phyloP scores from a whole-genome alignment of 2,797 vertebrate species.

The Ptychadena robeensis region DNA sequence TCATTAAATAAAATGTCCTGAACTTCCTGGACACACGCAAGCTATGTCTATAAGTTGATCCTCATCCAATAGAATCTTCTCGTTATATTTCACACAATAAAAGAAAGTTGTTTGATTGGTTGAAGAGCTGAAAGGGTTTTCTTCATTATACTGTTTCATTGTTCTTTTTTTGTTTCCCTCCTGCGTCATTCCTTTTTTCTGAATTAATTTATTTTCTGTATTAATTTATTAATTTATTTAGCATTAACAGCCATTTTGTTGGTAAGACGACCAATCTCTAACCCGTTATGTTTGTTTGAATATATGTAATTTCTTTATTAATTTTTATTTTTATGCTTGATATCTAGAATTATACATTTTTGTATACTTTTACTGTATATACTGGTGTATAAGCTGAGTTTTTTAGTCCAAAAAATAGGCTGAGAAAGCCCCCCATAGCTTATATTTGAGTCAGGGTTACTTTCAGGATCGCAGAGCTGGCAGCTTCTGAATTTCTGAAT shows the following conservation, averaged over 20 bases:
- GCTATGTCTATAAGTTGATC: background rate
- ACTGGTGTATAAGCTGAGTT: no score
- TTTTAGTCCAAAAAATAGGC: no score
- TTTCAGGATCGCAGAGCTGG: no score
- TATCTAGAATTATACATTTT: background rate
- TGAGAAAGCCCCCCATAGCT: no score
- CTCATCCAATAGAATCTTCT: background rate
- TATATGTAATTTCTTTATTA: background rate
- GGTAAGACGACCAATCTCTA: background rate
- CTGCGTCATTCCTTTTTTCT: background rate
- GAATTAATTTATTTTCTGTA: background rate
- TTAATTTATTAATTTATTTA: background rate
- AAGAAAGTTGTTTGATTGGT: background rate
- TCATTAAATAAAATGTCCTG: no score
- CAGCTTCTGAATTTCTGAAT: no score
- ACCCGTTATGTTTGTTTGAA: background rate
- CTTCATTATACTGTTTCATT: no score
- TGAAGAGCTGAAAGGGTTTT: no score
- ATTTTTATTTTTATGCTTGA: background rate
- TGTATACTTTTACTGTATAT: background rate
- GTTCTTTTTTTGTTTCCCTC: no score
- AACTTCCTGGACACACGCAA: no score
- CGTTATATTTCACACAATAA: background rate
- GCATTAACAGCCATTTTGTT: conserved; percentile 23
- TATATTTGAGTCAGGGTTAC: no score